Percentiles rank a stretch among this genome's conserved stretches.
These are phyloP conservation scores for Lates japonicus DNA, from an alignment of 2,797 vertebrate genomes.

Conservation along the genomic window DNA sequence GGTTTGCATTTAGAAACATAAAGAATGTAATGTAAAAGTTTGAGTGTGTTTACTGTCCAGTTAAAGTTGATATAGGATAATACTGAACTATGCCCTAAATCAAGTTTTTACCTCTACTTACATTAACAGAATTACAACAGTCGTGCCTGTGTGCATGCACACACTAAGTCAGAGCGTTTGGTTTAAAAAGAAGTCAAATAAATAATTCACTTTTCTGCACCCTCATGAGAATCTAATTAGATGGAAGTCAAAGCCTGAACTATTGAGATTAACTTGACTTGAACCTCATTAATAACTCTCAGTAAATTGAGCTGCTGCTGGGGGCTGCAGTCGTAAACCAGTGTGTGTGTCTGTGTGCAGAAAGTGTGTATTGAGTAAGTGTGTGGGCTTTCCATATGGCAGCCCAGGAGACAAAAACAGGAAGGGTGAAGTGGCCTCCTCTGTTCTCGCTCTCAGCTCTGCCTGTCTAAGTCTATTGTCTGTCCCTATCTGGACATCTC, in stretches of 20 bases:
- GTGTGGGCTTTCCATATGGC: conserved; percentile 1
- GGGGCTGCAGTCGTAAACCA: conserved; percentile 52
- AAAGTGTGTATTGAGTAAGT: background rate
- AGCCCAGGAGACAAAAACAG: conserved; percentile 43
- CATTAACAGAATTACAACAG: background rate
- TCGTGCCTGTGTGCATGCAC: background rate
- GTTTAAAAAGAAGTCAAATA: conserved; percentile 3
- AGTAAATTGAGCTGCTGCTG: conserved; percentile 58
- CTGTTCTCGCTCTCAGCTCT: conserved; percentile 36
- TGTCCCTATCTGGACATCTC: conserved; percentile 57
- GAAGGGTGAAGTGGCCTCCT: conserved; percentile 34
- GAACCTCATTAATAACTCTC: conserved; percentile 59
- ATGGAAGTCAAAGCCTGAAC: conserved; percentile 41
- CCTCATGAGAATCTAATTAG: conserved; percentile 44
- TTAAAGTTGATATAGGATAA: background rate
- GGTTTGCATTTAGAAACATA: background rate
- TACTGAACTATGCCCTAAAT: background rate
- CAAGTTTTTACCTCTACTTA: background rate
- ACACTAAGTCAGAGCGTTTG: background rate
- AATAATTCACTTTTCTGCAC: conserved; percentile 44
- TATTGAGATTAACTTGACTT: conserved; percentile 29
- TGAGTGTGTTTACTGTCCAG: background rate
- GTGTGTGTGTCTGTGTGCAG: background rate
- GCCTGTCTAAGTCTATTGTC: conserved; percentile 53
- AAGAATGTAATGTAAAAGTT: too few relatives aligned